Percentiles rank a stretch among this genome's conserved stretches.
Conservation (phyloP, 2,797 vertebrate species). For the Pseudotriccus pelzelni region DNA sequence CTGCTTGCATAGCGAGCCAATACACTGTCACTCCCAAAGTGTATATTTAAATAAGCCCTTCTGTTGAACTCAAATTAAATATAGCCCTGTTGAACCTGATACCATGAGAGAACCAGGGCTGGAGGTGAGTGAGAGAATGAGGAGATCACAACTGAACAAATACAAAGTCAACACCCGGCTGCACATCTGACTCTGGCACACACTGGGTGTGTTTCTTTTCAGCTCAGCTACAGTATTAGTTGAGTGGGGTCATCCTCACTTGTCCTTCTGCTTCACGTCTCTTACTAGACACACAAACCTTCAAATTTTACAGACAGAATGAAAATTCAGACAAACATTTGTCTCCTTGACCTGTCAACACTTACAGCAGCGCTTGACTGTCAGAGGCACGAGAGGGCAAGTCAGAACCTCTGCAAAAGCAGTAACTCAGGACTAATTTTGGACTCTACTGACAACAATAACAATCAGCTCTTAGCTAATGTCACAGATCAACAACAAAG, state of each 20-base stretch:
- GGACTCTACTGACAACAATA: slow-evolving; percentile 3
- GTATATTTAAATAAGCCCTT: slow-evolving; percentile 66
- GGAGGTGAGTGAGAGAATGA: background rate
- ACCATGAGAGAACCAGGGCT: slow-evolving; percentile 46
- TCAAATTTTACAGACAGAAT: slow-evolving; percentile 21
- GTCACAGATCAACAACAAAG: slow-evolving; percentile 32
- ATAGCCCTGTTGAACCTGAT: slow-evolving; percentile 28
- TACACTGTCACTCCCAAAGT: background rate
- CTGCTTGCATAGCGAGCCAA: background rate
- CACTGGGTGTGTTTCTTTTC: background rate
- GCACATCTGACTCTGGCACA: slow-evolving; percentile 5
- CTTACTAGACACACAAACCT: background rate
- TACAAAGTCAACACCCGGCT: background rate
- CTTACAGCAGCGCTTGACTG: background rate
- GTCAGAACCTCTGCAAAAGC: slow-evolving; percentile 7
- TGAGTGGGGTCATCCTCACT: background rate
- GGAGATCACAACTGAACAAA: slow-evolving; percentile 37
- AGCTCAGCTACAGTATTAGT: background rate
- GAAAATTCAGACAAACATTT: slow-evolving; percentile 41
- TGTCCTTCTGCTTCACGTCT: slow-evolving; percentile 9
- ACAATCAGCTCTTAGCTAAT: slow-evolving; percentile 7
- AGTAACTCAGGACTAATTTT: background rate
- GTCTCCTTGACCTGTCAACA: slow-evolving; percentile 36
- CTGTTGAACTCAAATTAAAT: slow-evolving; percentile 54
- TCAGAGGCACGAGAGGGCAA: background rate